Evolutionary conservation across 2,113 vertebrate genomes (phyloP).

Genomic region (Felis chaus): DNA sequence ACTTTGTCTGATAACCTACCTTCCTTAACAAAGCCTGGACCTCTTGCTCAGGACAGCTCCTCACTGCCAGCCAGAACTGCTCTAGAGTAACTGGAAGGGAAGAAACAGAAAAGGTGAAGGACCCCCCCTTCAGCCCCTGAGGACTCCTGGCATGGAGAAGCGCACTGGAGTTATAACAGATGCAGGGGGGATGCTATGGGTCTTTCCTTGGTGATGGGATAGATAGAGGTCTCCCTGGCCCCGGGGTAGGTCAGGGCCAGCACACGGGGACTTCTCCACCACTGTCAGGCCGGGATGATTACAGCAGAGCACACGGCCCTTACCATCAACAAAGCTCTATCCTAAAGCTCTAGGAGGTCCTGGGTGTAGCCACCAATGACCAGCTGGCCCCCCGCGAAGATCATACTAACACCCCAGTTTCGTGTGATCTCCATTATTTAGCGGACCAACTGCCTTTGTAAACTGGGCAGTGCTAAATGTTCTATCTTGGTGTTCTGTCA

Average conservation of each 20-base stretch:
- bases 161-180: neutral
- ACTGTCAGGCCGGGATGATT: no score
- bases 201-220: neutral
- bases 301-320: neutral
- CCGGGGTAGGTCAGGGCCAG: rapidly evolving
- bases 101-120: neutral
- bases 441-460: neutral
- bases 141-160: no score
- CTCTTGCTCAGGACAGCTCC: constrained; percentile 68
- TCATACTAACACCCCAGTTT: rapidly evolving
- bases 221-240: neutral
- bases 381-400: neutral
- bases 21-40: constrained; percentile 79
- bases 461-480: no score
- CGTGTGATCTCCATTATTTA: neutral
- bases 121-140: neutral
- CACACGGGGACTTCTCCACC: neutral
- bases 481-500: neutral
- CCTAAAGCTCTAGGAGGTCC: neutral
- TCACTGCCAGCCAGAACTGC: constrained; percentile 78
- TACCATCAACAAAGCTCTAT: neutral
- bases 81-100: constrained; percentile 76
- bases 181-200: rapidly evolving
- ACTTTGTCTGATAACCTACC: constrained; percentile 61
- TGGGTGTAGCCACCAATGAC: neutral